Conservation (phyloP, 2,888 invertebrate species). For the Palloptera scutellata region DNA sequence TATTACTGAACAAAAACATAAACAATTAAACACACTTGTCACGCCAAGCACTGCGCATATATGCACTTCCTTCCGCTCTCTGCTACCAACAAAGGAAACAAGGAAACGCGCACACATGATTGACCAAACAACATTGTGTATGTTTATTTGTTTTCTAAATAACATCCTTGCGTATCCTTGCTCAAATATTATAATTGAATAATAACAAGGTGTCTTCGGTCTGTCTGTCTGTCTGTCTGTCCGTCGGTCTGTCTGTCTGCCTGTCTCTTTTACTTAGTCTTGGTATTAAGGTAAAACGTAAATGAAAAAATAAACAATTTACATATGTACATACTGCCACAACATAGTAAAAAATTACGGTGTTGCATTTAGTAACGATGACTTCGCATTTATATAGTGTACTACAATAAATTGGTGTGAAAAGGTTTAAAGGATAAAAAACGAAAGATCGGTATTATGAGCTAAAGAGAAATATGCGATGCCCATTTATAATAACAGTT, state of each 20-base stretch:
- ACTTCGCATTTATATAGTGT: slow-evolving; percentile 38
- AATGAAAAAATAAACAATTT: slow-evolving; percentile 9
- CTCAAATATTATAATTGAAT: slow-evolving; percentile 41
- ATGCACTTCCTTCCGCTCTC: slow-evolving; percentile 19
- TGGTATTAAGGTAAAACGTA: background rate
- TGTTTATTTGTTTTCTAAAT: slow-evolving; percentile 26
- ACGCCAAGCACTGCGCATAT: slow-evolving; percentile 33
- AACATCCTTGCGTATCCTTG: slow-evolving; percentile 22
- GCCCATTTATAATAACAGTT: slow-evolving; percentile 19
- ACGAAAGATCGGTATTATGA: background rate
- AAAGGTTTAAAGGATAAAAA: slow-evolving; percentile 34
- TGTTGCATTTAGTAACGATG: slow-evolving; percentile 34
- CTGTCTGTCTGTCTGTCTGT: background rate
- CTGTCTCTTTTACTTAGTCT: slow-evolving; percentile 4
- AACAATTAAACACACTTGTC: slow-evolving; percentile 32
- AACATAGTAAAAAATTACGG: background rate
- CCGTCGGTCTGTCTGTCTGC: background rate
- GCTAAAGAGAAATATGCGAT: slow-evolving; percentile 15
- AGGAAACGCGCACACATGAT: background rate
- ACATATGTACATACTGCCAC: no score
- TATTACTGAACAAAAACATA: slow-evolving; percentile 21
- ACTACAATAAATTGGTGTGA: slow-evolving; percentile 37
- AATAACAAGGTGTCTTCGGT: slow-evolving; percentile 41
- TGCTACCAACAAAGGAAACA: background rate
- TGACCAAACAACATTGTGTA: background rate